Percentiles rank a stretch among this genome's conserved stretches.
phyloP scores from a whole-genome alignment of 2,113 vertebrate species.

The Dasypus novemcinctus region DNA sequence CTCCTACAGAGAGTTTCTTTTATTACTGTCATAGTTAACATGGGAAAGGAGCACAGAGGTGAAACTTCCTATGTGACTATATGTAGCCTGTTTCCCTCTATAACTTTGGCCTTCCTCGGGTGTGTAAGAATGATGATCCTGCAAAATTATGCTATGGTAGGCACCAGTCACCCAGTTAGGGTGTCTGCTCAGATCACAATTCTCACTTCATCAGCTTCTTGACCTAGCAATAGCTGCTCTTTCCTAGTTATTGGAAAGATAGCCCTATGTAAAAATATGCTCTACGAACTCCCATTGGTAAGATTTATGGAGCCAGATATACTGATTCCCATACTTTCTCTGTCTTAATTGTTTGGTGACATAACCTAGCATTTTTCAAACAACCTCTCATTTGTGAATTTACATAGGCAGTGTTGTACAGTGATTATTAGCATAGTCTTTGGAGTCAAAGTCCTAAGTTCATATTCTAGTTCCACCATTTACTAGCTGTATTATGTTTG shows the following conservation, averaged over 20 bases:
- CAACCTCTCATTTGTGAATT: neutral
- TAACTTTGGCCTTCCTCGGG: neutral
- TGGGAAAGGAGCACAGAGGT: neutral
- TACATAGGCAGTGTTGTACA: neutral
- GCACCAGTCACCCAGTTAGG: neutral
- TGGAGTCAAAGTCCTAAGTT: neutral
- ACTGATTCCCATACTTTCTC: neutral
- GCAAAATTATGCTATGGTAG: neutral
- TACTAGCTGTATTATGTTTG: neutral
- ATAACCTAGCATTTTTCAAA: neutral
- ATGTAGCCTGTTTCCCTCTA: too few species aligned
- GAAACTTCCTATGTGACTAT: accelerated
- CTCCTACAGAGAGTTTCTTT: neutral
- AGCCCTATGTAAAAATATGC: neutral
- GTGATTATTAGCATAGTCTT: neutral
- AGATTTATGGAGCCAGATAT: neutral
- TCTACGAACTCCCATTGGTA: neutral
- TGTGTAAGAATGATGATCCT: neutral
- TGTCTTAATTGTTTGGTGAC: neutral
- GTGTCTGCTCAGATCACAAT: neutral
- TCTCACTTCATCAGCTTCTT: neutral
- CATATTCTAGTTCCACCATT: neutral
- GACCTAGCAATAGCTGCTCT: neutral
- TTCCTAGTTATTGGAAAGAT: too few species aligned
- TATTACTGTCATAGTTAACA: neutral